phyloP scores from a whole-genome alignment of 2,113 vertebrate genomes.

The Thymallus thymallus region DNA sequence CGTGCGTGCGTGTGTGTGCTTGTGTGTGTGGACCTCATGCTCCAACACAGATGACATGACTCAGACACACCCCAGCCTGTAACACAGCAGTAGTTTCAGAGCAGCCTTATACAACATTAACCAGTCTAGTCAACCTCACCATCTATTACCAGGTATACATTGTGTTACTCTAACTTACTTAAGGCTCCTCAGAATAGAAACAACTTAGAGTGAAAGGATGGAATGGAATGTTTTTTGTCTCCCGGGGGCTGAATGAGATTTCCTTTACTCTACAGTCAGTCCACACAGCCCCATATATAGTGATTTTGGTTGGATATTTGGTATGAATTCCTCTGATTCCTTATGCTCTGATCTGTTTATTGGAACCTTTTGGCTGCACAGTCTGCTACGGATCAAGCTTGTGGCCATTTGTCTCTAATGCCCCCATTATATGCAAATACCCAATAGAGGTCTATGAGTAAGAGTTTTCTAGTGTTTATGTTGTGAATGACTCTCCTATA shows the following conservation, averaged over 20 bases:
- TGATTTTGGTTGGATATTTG: conserved; percentile 28
- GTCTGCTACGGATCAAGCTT: conserved; percentile 16
- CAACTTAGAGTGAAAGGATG: conserved; percentile 27
- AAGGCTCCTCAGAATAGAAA: conserved; percentile 29
- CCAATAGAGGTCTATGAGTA: background rate
- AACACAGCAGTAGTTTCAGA: too few species aligned
- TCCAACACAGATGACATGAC: conserved; percentile 1
- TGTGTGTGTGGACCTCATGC: background rate
- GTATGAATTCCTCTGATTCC: conserved; percentile 36
- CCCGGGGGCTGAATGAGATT: conserved; percentile 8
- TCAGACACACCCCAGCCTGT: background rate
- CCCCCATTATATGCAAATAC: background rate
- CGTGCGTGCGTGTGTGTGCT: background rate
- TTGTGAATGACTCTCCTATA: conserved; percentile 13
- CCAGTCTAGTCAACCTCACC: background rate
- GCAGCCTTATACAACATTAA: background rate
- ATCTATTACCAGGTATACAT: conserved; percentile 1
- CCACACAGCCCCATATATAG: conserved; percentile 11
- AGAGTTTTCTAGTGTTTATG: conserved; percentile 1
- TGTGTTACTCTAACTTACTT: conserved; percentile 18
- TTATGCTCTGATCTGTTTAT: conserved; percentile 35
- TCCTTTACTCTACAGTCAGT: conserved; percentile 25
- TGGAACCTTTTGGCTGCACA: conserved; percentile 31
- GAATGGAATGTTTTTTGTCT: conserved; percentile 47
- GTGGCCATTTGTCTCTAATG: conserved; percentile 4